Conservation (phyloP, 2,797 vertebrate species). For the Pangasius djambal region DNA sequence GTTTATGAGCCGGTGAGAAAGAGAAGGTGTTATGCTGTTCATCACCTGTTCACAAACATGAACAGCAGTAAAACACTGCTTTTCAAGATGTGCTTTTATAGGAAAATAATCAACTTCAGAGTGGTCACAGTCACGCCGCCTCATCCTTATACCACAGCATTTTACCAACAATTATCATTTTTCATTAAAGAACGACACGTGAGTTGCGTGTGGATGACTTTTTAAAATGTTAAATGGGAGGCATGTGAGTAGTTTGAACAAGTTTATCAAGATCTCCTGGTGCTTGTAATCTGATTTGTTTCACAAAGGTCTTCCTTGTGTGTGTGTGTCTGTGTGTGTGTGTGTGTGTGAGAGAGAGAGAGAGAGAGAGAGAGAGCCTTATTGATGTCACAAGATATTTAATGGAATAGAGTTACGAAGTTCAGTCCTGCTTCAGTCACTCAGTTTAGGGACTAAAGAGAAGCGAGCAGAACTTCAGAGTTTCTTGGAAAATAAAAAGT, state of each 20-base stretch:
- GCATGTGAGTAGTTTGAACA: background rate
- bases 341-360: background rate
- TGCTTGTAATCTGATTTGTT: slow-evolving; percentile 53
- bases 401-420: background rate
- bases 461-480: background rate
- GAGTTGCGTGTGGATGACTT: background rate
- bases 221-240: background rate
- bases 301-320: slow-evolving; percentile 40
- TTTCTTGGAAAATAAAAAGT: background rate
- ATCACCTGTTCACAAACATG: background rate
- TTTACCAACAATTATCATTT: background rate
- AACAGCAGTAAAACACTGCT: background rate
- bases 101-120: background rate
- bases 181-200: background rate
- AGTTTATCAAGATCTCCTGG: slow-evolving; percentile 15
- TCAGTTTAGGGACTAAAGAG: background rate
- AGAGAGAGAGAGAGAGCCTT: slow-evolving; percentile 10
- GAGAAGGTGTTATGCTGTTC: background rate
- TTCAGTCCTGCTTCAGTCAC: slow-evolving; percentile 7
- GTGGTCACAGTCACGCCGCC: background rate
- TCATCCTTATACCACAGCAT: background rate
- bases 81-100: background rate
- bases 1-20: background rate
- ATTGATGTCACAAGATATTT: slow-evolving; percentile 50
- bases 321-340: slow-evolving; percentile 1